These are phyloP conservation scores for Chaenodraco wilsoni DNA, from an alignment of 2,797 vertebrate genomes.

Conservation along the genomic window DNA sequence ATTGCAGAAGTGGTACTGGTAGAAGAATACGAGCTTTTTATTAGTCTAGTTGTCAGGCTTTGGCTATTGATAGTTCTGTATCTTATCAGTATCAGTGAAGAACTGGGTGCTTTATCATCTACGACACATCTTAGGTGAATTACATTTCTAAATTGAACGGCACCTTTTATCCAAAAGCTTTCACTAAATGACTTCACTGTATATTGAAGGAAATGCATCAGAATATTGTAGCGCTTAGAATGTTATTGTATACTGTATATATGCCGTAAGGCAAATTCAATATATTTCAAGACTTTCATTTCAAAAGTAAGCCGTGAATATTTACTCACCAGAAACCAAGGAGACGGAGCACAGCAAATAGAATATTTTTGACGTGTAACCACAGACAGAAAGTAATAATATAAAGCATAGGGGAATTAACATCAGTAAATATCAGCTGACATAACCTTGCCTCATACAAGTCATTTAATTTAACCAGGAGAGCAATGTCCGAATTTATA, in stretches of 20 bases:
- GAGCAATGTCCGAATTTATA: slow-evolving; percentile 26
- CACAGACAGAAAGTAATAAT: slow-evolving; percentile 65
- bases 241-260: slow-evolving; percentile 3
- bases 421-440: slow-evolving; percentile 58
- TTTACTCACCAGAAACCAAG: slow-evolving; percentile 47
- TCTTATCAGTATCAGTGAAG: slow-evolving; percentile 24
- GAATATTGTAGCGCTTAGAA: neutral
- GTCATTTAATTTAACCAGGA: slow-evolving; percentile 41
- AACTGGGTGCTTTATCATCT: neutral
- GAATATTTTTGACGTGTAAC: slow-evolving; percentile 46
- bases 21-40: slow-evolving; percentile 41
- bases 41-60: slow-evolving; percentile 49
- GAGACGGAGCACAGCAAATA: slow-evolving; percentile 33
- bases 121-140: slow-evolving; percentile 5
- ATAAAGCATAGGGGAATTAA: slow-evolving; percentile 62
- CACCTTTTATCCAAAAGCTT: slow-evolving; percentile 5
- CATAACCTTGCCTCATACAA: slow-evolving; percentile 40
- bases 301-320: slow-evolving; percentile 32
- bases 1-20: slow-evolving; percentile 22
- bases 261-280: slow-evolving; percentile 24
- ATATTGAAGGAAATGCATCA: slow-evolving; percentile 9
- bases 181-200: neutral
- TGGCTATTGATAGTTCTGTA: slow-evolving; percentile 22
- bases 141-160: neutral
- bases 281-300: slow-evolving; percentile 57